phyloP scores from a whole-genome alignment of 2,888 invertebrate species.

The Leucoma salicis region DNA sequence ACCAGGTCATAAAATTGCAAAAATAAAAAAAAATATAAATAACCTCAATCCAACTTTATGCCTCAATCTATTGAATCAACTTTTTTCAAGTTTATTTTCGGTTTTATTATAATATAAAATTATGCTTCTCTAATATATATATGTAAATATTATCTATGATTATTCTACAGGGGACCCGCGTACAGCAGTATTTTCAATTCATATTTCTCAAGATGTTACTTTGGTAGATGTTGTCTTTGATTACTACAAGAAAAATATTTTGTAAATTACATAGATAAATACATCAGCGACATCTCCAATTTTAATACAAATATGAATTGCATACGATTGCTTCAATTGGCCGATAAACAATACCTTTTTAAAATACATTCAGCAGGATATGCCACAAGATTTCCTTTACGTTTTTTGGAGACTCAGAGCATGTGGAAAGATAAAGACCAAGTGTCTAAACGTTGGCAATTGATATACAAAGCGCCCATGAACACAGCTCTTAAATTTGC shows the following conservation, averaged over 20 bases:
- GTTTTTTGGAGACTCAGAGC: slow-evolving; percentile 59
- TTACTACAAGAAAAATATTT: no score
- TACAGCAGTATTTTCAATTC: no score
- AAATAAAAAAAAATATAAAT: not conserved
- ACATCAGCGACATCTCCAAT: no score
- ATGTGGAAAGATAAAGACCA: slow-evolving; percentile 60
- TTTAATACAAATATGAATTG: slow-evolving; percentile 62
- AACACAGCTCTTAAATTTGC: slow-evolving; percentile 51
- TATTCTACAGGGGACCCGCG: no score
- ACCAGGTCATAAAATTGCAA: not conserved
- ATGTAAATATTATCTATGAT: not conserved
- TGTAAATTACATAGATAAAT: no score
- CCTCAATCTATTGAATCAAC: no score
- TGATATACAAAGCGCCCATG: slow-evolving; percentile 76
- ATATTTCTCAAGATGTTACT: not conserved
- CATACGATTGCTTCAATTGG: slow-evolving; percentile 41
- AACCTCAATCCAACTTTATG: no score
- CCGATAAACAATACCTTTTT: slow-evolving; percentile 34
- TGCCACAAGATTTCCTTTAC: slow-evolving; percentile 53
- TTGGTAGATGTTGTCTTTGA: not conserved
- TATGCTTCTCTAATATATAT: no score
- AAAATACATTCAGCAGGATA: slow-evolving; percentile 41
- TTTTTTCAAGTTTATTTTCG: no score
- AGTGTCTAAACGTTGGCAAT: slow-evolving; percentile 56
- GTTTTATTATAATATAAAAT: no score